Evolutionary conservation across 2,797 vertebrate species (phyloP), one percentile per base, ranked within the genome.

Genomic region (Labroides dimidiatus): DNA sequence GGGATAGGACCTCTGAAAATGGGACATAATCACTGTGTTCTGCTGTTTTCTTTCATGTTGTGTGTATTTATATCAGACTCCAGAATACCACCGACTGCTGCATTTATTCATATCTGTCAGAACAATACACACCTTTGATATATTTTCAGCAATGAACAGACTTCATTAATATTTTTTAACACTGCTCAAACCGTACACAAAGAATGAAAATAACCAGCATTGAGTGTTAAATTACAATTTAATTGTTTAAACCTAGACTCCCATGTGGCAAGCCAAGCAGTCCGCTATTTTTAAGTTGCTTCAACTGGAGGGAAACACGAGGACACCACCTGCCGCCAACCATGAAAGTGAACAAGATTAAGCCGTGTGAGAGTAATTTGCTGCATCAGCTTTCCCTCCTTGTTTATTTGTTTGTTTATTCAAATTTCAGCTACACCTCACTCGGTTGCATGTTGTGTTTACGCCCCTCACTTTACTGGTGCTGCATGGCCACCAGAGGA

Each of bases 401-500:
- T 87, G 33, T 79, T 81, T 76, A 45, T 75, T 87, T 75, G 60
- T 75, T 71, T 59, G 44, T 68, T 64, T 59, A 24, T 54, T 61
- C 74, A 57, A 58, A 68, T 80, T 63, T 66, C 27, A 64, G 27
- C 59, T 45, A 24, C 48, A 49, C 51, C 41, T 83, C 33, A 36
- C 81, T 70, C 63, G 10, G 64, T 50, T 65, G 43, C 76, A 67
- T 44, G 71, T 79, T 63, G 57, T 68, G 59, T 78, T 78, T 70
- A 61, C 66, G n/a, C 73, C 49, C 64, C 67, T 77, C 72, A 52
- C 72, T 79, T 80, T 70, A 67, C 61, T 55, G 39, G 72, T 81
- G 72, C 75, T 30, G 67, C 67, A 19, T 10, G 44, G 80, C 75
- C 88, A 81, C 89, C 85, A 80, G 86, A 88, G 84, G 89, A 89